Base-by-base conservation (phyloP, 2,113 vertebrate species). In the Ariopsis seemanni region DNA sequence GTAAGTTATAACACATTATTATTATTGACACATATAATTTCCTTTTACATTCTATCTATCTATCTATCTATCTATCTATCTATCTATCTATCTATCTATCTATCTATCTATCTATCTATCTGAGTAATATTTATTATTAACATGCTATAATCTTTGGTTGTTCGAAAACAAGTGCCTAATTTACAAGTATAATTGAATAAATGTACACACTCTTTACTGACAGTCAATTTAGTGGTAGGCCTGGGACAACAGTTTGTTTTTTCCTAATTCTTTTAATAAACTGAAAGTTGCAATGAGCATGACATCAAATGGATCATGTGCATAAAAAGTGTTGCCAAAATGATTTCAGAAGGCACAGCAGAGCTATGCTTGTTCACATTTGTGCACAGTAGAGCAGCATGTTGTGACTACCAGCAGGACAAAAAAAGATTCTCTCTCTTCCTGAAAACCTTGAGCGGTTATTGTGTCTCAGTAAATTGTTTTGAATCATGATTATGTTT, bases 321-420 rank as follows among this genome's bases (percentile, higher is more conserved):
- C 84, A 17, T 57, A 69, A 11, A 58, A 78, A 75, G 3, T 50
- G 81, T 50, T 53, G 11, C 8, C 14, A 69, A 18, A 87, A 53
- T 72, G 34, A 53, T 89, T 87, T 72, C 57, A 62, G 77, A 81
- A 77, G 84, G 52, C 22, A 55, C 22, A 55, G 87, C 78, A 86
- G 27, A 82, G 14, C 57, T 30, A 50, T n/a, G 69, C 50, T 52
- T 34, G 75, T 82, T 77, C 11, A 63, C 30, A 55, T 50, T 20
- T 57, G 85, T 18, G 85, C 55, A 84, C 50, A 86, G 58, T 0
- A 25, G 5, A 77, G 30, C 11, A 83, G 87, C 65, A 57, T 86
- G 72, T 78, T 30, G 9, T 63, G 84, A 74, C 79, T 55, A 83
- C 6, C 48, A 85, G 27, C 50, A 50, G 14, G 58, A 78, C 55